Evolutionary conservation across 1,140 invertebrate species (phyloP).

Genomic region (Aporrectodea caliginosa): DNA sequence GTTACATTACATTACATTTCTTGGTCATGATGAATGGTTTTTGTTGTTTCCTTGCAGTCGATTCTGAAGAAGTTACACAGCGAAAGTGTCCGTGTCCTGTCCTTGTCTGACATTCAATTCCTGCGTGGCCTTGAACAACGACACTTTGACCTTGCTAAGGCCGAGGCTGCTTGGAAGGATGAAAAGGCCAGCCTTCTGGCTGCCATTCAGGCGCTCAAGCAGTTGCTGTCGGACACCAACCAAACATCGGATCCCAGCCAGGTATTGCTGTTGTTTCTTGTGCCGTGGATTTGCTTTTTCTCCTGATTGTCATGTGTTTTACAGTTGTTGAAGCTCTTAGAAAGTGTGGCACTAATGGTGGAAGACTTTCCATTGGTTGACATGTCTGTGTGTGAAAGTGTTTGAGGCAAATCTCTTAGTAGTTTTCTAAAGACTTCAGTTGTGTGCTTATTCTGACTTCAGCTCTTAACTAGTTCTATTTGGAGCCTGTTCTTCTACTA

Average conservation of each 20-base stretch:
- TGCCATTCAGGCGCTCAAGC: background rate
- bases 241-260: background rate
- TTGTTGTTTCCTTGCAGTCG: background rate
- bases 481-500: no score
- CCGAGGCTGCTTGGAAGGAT: background rate
- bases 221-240: background rate
- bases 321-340: no score
- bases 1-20: no score
- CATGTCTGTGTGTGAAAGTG: no score
- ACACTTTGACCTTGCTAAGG: background rate
- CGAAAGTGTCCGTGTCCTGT: conserved; percentile 5
- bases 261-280: background rate
- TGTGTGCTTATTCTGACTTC: no score
- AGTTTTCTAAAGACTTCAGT: no score
- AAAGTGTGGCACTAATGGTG: no score
- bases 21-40: background rate
- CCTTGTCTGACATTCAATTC: conserved; percentile 13
- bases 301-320: no score
- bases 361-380: no score
- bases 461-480: no score
- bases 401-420: no score
- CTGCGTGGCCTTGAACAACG: conserved; percentile 3
- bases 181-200: conserved; percentile 11
- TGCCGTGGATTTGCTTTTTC: no score
- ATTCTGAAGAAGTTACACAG: conserved; percentile 16